phyloP scores from a whole-genome alignment of 2,113 vertebrate species.

The Antechinus stuartii region DNA sequence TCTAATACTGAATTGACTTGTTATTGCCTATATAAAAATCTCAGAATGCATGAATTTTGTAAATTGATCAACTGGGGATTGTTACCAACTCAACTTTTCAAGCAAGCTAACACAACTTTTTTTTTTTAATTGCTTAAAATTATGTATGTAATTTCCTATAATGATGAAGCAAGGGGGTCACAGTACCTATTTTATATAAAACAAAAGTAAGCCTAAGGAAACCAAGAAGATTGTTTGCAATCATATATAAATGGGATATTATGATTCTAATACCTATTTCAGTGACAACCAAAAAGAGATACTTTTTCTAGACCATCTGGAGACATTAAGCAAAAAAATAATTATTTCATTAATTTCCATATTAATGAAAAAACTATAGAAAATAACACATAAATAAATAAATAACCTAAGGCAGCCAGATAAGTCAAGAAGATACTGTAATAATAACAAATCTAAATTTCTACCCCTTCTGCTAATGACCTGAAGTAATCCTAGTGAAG shows the following conservation, averaged over 20 bases:
- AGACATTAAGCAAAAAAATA: neutral
- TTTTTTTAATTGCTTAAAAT: neutral
- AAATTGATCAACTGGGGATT: neutral
- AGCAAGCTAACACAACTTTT: neutral
- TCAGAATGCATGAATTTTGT: neutral
- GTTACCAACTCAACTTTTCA: neutral
- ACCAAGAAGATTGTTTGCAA: slow-evolving; percentile 18
- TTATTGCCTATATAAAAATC: neutral
- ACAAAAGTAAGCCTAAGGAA: neutral
- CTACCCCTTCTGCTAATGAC: neutral
- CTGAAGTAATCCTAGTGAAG: neutral
- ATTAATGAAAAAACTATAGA: neutral
- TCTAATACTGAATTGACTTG: neutral
- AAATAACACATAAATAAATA: neutral
- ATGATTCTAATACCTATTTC: neutral
- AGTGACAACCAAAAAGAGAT: neutral
- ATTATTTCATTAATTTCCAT: neutral
- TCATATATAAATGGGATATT: neutral
- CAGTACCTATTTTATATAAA: neutral
- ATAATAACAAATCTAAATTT: neutral
- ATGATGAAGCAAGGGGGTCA: slow-evolving; percentile 33
- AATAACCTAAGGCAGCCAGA: neutral
- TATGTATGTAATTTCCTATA: neutral
- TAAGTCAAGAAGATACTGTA: neutral
- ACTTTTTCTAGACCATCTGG: neutral